phyloP scores from a whole-genome alignment of 2,888 invertebrate genomes.

The Drosophila pullipes region DNA sequence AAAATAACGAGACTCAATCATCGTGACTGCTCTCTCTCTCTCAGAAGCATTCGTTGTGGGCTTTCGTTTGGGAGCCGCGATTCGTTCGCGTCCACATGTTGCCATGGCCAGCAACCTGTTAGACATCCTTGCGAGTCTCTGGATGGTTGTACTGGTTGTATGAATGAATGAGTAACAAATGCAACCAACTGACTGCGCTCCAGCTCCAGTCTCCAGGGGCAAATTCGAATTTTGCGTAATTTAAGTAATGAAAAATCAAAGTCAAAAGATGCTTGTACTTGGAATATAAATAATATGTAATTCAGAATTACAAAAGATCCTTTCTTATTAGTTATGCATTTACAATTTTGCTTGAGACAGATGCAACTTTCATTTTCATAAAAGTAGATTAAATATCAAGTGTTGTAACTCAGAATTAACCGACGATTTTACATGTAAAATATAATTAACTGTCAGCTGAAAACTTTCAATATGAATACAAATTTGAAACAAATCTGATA shows the following conservation, averaged over 20 bases:
- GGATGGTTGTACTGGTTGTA: not conserved
- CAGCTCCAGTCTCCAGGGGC: not conserved
- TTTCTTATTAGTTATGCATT: not conserved
- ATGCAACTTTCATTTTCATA: not conserved
- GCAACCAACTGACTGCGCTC: not conserved
- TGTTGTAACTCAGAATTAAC: not conserved
- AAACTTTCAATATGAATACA: not conserved
- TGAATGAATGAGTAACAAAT: conserved; percentile 28
- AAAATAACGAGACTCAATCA: conserved; percentile 33
- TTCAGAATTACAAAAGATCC: not conserved
- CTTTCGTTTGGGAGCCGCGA: conserved; percentile 12
- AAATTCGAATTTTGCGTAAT: not conserved
- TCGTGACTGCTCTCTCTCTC: not conserved
- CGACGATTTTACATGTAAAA: not conserved
- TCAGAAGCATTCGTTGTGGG: conserved; percentile 3
- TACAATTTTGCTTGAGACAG: not conserved
- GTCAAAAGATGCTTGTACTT: not conserved
- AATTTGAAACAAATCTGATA: not conserved
- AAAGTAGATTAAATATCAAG: not conserved
- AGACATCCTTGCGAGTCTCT: conserved; percentile 41
- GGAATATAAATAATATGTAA: not conserved
- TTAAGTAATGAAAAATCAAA: not conserved
- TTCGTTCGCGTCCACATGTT: conserved; percentile 68
- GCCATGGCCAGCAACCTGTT: conserved; percentile 79
- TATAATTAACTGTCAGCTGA: not conserved